Conservation (phyloP, 2,797 vertebrate genomes). For the Labeo calbasu region DNA sequence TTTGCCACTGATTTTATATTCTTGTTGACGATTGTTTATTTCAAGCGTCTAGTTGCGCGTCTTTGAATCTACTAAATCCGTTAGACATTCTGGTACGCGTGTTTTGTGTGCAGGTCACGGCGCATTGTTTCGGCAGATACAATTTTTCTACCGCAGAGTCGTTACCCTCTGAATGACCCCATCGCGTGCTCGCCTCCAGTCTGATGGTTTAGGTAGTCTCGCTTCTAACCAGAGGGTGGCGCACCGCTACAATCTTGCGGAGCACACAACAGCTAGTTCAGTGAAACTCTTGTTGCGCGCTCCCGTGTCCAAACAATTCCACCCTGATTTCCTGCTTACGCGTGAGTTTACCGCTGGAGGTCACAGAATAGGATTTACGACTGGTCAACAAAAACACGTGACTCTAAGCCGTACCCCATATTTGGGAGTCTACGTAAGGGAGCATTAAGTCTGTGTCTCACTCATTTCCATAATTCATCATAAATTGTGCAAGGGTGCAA, state of each 20-base stretch:
- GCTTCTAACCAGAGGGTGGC: constrained; percentile 87
- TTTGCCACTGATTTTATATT: not conserved
- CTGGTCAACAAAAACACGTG: constrained; percentile 99
- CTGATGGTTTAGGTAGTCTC: constrained; percentile 40
- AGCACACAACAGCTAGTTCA: constrained; percentile 50
- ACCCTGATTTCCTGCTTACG: constrained; percentile 91
- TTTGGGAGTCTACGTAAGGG: constrained; percentile 99
- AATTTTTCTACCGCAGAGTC: constrained; percentile 87
- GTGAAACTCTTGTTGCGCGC: constrained; percentile 73
- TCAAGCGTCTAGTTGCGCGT: not conserved
- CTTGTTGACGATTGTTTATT: not conserved
- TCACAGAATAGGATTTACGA: constrained; percentile 99
- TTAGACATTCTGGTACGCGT: not conserved
- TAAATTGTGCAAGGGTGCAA: constrained; percentile 99
- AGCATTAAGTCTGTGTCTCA: constrained; percentile 99
- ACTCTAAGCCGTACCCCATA: constrained; percentile 97
- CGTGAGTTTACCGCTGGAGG: constrained; percentile 99
- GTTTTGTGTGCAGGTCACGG: constrained; percentile 69
- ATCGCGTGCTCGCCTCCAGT: constrained; percentile 70
- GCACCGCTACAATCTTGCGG: constrained; percentile 84
- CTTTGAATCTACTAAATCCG: not conserved
- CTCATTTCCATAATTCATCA: constrained; percentile 99
- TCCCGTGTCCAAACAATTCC: constrained; percentile 80
- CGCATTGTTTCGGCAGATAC: constrained; percentile 74
- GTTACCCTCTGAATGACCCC: constrained; percentile 96